Base-by-base conservation (phyloP, 2,888 invertebrate genomes). In the Yponomeuta malinellus region DNA sequence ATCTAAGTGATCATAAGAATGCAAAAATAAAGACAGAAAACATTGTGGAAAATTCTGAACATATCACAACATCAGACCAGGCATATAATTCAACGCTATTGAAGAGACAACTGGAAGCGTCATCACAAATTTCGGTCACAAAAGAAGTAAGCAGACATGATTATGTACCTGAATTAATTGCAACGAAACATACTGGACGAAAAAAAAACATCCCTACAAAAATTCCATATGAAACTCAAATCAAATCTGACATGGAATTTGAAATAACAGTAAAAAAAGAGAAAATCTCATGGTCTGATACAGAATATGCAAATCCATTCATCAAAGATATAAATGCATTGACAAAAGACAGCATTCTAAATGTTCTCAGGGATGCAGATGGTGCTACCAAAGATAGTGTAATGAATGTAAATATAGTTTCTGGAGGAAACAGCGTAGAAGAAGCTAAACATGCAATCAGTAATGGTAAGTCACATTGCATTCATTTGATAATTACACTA, bases 251-350 rank as follows among this genome's bases (percentile, higher is more conserved):
- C 33, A 67, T 52, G 12, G 43, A 71, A 68, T 65, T 83, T 2
- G 73, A 79, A 59, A 75, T 86, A 43, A 1, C 43, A 6, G 43
- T 43, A 0, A 86, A 86, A 76, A 73, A 82, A 0, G 87, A 87
- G 70, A 71, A 74, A 0, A 43, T 80, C 3, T 72, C 78, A 0
- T 80, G 81, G 76, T 74, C 74, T 0, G 83, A 84, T 10, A 72
- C 75, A 2, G 82, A 84, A 2, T 75, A 73, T 8, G 71, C 77
- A 0, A 80, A 80, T 37, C 88, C 89, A 0, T 90, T 86, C 12
- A 23, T 72, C 75, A 78, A 5, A 23, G 91, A 91, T 70, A 48
- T 71, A 12, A 80, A 86, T 68, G 88, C 86, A 0, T 75, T 83
- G 0, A 72, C 73, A 0, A 78, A 76, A 43, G 81, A 83, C 0